Conservation (phyloP, 2,113 vertebrate species). For the Actinemys pallida region DNA sequence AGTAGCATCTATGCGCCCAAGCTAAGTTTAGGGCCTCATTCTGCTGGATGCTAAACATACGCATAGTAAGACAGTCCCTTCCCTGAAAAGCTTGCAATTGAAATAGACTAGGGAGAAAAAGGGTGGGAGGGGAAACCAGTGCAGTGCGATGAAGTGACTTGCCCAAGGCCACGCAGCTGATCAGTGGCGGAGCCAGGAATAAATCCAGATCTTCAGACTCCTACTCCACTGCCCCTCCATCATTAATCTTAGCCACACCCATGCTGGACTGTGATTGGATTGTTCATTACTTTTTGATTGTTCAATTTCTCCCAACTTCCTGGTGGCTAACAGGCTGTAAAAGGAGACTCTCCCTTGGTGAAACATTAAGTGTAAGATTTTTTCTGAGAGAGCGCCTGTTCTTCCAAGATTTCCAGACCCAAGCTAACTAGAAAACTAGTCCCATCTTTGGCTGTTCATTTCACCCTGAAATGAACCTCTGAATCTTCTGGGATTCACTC, state of each 20-base stretch:
- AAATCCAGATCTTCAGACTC: background rate
- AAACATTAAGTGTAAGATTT: conserved; percentile 1
- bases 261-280: background rate
- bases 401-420: background rate
- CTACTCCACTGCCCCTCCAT: background rate
- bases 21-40: background rate
- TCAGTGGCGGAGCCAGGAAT: background rate
- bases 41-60: background rate
- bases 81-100: background rate
- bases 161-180: background rate
- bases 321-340: background rate
- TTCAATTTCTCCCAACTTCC: background rate
- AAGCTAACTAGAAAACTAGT: conserved; percentile 42
- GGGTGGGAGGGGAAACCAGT: background rate
- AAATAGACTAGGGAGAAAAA: background rate
- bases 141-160: background rate
- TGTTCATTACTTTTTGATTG: background rate
- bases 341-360: background rate
- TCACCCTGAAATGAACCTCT: conserved; percentile 47
- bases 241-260: background rate
- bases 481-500: conserved; percentile 48
- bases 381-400: background rate
- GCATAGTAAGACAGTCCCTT: background rate
- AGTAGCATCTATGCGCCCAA: background rate
- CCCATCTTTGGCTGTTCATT: conserved; percentile 46